Base-by-base conservation (phyloP, 2,888 invertebrate genomes). In the Archaeoteleia sp. region DNA sequence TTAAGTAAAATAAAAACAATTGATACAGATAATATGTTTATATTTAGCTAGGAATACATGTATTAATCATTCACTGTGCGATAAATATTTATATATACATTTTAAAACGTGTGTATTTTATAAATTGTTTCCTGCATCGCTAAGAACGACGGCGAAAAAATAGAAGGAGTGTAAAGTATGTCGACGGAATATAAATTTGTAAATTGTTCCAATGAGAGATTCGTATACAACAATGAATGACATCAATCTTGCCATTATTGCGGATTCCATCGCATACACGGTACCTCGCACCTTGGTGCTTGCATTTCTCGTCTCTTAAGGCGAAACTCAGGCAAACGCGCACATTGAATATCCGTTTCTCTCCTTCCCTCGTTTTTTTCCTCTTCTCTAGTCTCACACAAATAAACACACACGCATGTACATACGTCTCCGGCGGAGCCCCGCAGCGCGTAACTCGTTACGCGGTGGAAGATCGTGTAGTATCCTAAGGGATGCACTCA, bases 401-500 rank as follows among this genome's bases (percentile, higher is more conserved):
- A 45, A 46, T 45, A 6, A 34, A 48, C 27, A 25, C 65, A 48
- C 46, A 53, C 53, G 58, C 29, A 43, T 51, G 51, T 45, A 51
- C 39, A 45, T 45, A 51, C 39, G 55, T 63, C 53, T 54, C 42
- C 42, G 17, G 12, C 29, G 20, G 43, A 66, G 58, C 62, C 67
- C 55, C 45, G 62, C 55, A 57, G 58, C 58, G 62, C 40, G 61
- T 57, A 70, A 67, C 70, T 70, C 70, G 66, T 67, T 70, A 70
- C 51, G 53, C 58, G 35, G 17, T 61, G 39, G 62, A 53, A 67
- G 69, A 60, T 60, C 55, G 66, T 60, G 60, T 60, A 57, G 71
- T 72, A 72, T 72, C 73, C 71, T 74, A 74, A 74, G 73, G 74
- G 74, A 70, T 76, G 74, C 73, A 76, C 74, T 77, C 72, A 74